A percentile compares a stretch with the other conserved stretches of the same genome.
Evolutionary conservation across 2,888 invertebrate genomes (phyloP).

Genomic region (Cordilura impudica): DNA sequence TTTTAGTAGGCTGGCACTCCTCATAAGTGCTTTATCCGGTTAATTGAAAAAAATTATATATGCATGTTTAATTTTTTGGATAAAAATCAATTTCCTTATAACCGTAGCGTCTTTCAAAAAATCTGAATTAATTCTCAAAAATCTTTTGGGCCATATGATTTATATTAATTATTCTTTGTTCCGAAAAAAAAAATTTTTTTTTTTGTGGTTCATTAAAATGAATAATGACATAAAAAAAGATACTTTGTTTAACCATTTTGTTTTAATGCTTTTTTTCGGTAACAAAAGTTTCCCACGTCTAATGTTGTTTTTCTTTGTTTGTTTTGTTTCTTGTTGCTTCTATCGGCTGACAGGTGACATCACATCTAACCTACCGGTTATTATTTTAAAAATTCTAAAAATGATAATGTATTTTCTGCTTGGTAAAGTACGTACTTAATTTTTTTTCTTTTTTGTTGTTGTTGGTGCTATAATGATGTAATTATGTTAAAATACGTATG

Average conservation of each 20-base stretch:
- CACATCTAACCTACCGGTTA: slow-evolving; percentile 12
- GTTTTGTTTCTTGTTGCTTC: not conserved
- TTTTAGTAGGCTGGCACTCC: no score
- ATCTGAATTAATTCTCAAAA: no score
- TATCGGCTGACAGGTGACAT: slow-evolving; percentile 31
- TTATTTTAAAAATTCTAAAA: not conserved
- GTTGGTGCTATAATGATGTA: not conserved
- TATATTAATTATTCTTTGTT: no score
- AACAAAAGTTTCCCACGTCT: slow-evolving; percentile 6
- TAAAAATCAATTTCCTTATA: no score
- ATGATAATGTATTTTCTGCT: not conserved
- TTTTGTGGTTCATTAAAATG: not conserved
- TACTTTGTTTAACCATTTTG: not conserved
- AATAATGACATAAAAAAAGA: not conserved
- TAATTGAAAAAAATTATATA: no score
- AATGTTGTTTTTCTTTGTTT: not conserved
- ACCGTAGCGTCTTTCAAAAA: no score
- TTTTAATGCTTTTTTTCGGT: not conserved
- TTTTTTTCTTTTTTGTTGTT: no score
- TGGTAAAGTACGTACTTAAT: not conserved
- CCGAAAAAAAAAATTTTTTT: not conserved
- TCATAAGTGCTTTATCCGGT: no score
- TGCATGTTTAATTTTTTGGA: no score
- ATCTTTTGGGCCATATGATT: no score
- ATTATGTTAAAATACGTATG: not conserved